Base-by-base conservation (phyloP, 2,797 vertebrate genomes). In the Chanos chanos region DNA sequence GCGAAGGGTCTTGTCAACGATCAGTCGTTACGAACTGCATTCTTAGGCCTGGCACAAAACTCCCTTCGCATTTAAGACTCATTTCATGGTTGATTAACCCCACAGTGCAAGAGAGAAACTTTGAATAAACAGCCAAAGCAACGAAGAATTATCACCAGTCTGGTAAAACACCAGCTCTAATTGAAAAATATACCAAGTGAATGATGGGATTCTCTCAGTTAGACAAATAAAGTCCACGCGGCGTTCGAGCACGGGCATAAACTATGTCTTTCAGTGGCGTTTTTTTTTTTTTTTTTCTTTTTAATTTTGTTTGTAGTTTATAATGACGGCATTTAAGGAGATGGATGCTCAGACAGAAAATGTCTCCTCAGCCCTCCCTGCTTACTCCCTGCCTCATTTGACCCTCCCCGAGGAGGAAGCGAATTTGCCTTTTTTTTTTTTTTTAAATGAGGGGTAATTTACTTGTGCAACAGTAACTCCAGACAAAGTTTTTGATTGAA, bases 41-140 rank as follows among this genome's bases (percentile, higher is more conserved):
- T 36, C 37, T 16, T 25, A 51, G 56, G 37, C 27, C 33, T 10
- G 50, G 39, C 56, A 61, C 55, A 63, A 60, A 71, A 68, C 33
- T 4, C 40, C 41, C 59, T 66, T n/a, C n/a, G 68, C 52, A 66
- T 31, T 57, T 10, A n/a, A 49, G 62, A 77, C 68, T 72, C 51
- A 64, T 66, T 78, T 71, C 50, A 64, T 33, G 64, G 16, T 18
- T 15, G 59, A 68, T 68, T 77, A 41, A 70, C 71, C 34, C 55
- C 48, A 45, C 28, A 71, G 54, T 30, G n/a, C 45, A 59, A 68
- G 47, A 56, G 55, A 48, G 48, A 66, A 36, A 27, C 34, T 51
- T 55, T 7, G 19, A 0, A 16, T 44, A 47, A 47, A 61, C 55
- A 53, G 39, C 58, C 60, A 28, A 39, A 18, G 25, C 24, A 22